Conservation (phyloP, 2,113 vertebrate genomes). For the Malaclemys terrapin region DNA sequence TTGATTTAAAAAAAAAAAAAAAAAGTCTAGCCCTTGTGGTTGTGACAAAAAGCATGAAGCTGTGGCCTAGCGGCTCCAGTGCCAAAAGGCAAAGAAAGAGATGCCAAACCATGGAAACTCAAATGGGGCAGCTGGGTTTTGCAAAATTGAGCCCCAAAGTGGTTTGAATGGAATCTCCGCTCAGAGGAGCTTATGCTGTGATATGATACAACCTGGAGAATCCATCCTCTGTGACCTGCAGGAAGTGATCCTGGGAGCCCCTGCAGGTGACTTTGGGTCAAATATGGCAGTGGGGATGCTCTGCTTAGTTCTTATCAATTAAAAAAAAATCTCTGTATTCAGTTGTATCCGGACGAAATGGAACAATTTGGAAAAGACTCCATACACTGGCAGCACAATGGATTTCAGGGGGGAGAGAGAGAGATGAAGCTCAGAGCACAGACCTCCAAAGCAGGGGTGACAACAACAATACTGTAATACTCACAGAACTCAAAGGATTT, state of each 20-base stretch:
- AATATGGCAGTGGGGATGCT: background rate
- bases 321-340: background rate
- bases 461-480: too few species aligned
- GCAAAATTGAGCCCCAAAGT: background rate
- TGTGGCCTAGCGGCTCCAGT: too few species aligned
- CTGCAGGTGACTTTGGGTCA: background rate
- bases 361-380: background rate
- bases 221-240: background rate
- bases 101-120: background rate
- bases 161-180: background rate
- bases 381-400: background rate
- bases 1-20: too few species aligned
- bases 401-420: background rate
- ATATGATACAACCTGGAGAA: background rate
- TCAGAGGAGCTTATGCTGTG: background rate
- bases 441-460: background rate
- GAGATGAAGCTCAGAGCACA: background rate
- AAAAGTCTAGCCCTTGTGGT: too few species aligned
- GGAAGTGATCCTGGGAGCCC: background rate
- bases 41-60: too few species aligned
- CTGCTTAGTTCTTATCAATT: background rate
- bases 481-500: background rate
- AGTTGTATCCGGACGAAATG: background rate
- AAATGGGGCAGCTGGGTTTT: background rate
- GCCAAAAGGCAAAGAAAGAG: too few species aligned